Evolutionary conservation across 1,140 invertebrate species (phyloP), one percentile per base, ranked within the genome.

Genomic region (Drosophila novamexicana): DNA sequence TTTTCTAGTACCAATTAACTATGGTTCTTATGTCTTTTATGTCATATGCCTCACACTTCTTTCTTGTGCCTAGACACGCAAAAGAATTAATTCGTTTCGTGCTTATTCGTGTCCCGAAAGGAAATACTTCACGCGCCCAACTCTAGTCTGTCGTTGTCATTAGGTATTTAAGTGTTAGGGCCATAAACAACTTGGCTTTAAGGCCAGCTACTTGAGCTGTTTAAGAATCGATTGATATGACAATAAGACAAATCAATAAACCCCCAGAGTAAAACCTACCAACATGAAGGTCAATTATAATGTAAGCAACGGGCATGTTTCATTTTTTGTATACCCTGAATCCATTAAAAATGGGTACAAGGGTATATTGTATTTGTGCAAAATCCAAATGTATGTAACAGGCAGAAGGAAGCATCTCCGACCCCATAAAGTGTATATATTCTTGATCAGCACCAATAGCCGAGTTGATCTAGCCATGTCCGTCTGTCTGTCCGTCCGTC

Each of bases 201-300:
- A 86, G 81, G 69, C 45, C 40, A 39, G 34, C 34, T 6, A 22
- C 16, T 36, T 18, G 44, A 52, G 61, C 34, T 50, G 42, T 72
- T 80, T 61, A 56, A 72, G 62, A 70, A 89, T 86, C 77, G 83
- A 86, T 86, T 79, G 65, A 59, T 65, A 52, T 42, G 42, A 18
- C 40, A 58, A 52, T 58, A 66, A 62, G 58, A 49, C 56, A 80
- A 89, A 88, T 88, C 83, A 83, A 88, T 88, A 88, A 64, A 56
- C 58, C 62, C 42, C 32, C 22, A 29, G 22, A 29, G 5, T 29
- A 29, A 29, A 29, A 29, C 34, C 14, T 42, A 7, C 1, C 14
- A 39, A 56, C 70, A 63, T 69, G 84, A 88, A 88, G 83, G 83
- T 88, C 84, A 82, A 83, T 74, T 79, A 88, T 74, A 77, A 83